Percentiles rank a stretch among this genome's conserved stretches.
Conservation (phyloP, 2,797 vertebrate genomes). For the Gymnoscopelus microlampas region DNA sequence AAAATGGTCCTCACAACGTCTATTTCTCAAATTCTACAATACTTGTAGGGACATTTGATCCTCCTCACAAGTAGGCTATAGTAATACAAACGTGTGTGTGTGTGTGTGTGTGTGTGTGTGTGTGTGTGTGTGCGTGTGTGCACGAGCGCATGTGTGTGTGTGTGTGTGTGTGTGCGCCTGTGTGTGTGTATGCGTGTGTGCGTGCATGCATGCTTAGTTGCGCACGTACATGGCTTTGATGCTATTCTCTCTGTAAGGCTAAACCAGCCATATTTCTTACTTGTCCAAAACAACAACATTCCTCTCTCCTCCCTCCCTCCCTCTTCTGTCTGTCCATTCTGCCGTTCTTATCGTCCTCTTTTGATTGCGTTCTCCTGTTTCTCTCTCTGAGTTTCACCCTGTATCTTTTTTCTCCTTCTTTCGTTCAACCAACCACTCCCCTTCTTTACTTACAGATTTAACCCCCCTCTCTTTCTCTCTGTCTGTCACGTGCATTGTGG, state of each 20-base stretch:
- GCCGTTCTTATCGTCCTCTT: not conserved
- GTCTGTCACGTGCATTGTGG: too few species aligned
- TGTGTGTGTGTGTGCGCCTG: not conserved
- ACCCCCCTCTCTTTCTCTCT: too few species aligned
- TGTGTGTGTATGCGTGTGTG: conserved; percentile 1
- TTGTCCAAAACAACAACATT: not conserved
- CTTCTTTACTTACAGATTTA: too few species aligned
- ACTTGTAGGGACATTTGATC: not conserved
- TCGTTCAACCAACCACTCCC: too few species aligned
- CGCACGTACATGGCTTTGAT: not conserved
- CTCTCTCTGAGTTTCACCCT: too few species aligned
- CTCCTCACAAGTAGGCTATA: too few species aligned
- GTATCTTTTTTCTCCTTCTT: too few species aligned
- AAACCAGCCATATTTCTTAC: too few species aligned
- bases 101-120: conserved; percentile 6
- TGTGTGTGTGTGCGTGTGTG: not conserved
- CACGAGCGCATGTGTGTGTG: conserved; percentile 2
- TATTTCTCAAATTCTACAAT: too few species aligned
- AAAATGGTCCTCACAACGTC: too few species aligned
- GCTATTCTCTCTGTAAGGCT: too few species aligned
- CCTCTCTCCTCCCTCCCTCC: not conserved
- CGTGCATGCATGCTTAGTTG: not conserved
- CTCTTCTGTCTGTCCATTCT: not conserved
- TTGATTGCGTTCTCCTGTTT: not conserved
- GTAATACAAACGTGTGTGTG: not conserved